Base-by-base conservation (phyloP, 2,888 invertebrate species). In the Frankliniella intonsa region DNA sequence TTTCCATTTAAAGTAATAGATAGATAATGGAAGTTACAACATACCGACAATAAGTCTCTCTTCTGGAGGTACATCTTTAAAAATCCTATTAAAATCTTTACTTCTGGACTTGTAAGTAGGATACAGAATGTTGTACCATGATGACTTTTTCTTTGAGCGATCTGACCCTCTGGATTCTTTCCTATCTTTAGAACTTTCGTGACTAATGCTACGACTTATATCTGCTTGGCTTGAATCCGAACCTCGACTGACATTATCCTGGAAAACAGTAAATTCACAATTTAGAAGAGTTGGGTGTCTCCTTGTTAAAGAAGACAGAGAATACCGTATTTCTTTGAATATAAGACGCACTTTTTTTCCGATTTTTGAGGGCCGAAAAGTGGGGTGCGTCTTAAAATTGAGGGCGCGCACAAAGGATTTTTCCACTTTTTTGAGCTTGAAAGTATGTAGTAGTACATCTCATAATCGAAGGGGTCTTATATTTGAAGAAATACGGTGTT, bases 101-200 rank as follows among this genome's bases (percentile, higher is more conserved):
- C 95, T 94, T 85, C 96, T 92, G 83, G 96, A 96, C 89, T 98
- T 98, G 88, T 98, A 98, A 0, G 96, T 97, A 65, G 98, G 97
- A 88, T 95, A 94, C 76, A 95, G 90, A 8, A 94, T 91, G 88
- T 93, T 95, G 88, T 95, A 95, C 95, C 95, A 96, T 83, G 95
- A 93, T 83, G 94, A 93, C 88, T 95, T 95, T 84, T 89, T 90
- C 88, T 95, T 95, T 81, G 91, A 91, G 25, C 93, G 90, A 81
- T 88, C 88, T 5, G 84, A 84, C 49, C 85, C 85, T 84, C 91
- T 90, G 19, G 89, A 87, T 81, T 90, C 88, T 82, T 87, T 87
- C 82, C 87, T 87, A 1, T 86, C 86, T 80, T 87, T 84, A 9
- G 83, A 82, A 7, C 84, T 83, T 51, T 84, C 84, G 50, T 85